Conservation (phyloP, 2,888 invertebrate genomes). For the Busseola fusca region DNA sequence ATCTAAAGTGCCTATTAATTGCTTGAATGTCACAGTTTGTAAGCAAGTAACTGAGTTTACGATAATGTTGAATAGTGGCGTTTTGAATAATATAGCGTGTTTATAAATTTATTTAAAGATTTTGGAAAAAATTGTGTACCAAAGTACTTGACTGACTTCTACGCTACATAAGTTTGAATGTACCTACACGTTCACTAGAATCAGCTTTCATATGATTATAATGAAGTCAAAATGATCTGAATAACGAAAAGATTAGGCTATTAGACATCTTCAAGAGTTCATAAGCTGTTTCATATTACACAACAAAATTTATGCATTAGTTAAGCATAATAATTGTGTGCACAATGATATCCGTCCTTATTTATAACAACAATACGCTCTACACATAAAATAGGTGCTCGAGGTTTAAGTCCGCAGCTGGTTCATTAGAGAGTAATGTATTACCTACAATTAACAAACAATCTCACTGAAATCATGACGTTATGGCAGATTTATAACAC, state of each 20-base stretch:
- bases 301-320: not conserved
- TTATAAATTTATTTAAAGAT: not conserved
- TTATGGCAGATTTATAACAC: conserved; percentile 74
- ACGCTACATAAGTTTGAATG: not conserved
- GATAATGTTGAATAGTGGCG: conserved; percentile 51
- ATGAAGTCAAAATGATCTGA: not conserved
- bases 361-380: conserved; percentile 33
- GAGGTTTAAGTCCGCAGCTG: conserved; percentile 48
- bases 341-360: conserved; percentile 24
- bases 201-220: not conserved
- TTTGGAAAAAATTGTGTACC: not conserved
- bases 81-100: conserved; percentile 47
- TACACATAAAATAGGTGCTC: conserved; percentile 34
- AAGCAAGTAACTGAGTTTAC: conserved; percentile 54
- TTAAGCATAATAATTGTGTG: conserved; percentile 12
- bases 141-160: not conserved
- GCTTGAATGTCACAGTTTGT: conserved; percentile 62
- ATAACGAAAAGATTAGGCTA: not conserved
- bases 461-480: conserved; percentile 69
- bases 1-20: conserved; percentile 76
- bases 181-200: not conserved
- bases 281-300: not conserved
- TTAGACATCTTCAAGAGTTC: not conserved
- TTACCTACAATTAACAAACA: conserved; percentile 71
- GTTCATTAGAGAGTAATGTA: conserved; percentile 64